Base-by-base conservation (phyloP, 64 coral and sea anemone species). In the Pocillopora damicornis region DNA sequence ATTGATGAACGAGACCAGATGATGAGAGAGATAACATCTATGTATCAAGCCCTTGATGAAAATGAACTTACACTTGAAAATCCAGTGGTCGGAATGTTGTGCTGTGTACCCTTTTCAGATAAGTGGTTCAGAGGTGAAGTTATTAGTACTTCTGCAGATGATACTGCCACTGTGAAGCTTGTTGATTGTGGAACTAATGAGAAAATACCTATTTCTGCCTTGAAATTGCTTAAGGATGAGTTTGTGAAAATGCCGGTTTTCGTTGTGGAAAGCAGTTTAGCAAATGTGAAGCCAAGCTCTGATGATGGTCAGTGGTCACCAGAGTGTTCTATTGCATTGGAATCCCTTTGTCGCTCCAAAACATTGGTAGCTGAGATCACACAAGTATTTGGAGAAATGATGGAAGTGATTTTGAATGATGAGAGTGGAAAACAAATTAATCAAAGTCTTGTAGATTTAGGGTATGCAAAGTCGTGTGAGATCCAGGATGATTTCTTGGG, bases 171-270 rank as follows among this genome's bases (percentile, higher is more conserved):
- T 2, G 92, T 94, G 11, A 92, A 88, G 76, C 94, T 98, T 84
- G 87, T 98, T 15, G 92, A 98, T 74, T 98, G 91, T 94, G 92
- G 95, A 3, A 94, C 89, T 51, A 59, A 60, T 78, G 85, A 98
- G 71, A 89, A 76, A 16, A 93, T 90, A 15, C 92, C 87, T 16
- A 78, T 98, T 35, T 89, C 92, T 35, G 61, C 91, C 77, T 71
- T 98, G 13, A 94, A 82, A 72, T 89, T 58, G 61, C 74, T 98
- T 9, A 91, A 94, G 45, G 89, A 91, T 38, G 86, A 93, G 76
- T 75, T 94, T 23, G 25, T 77, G 6, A 61, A 76, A 26, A 67
- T 91, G 36, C 95, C 95, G 13, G 74, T 87, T 20, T 93, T 92
- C 72, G 76, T 90, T 18, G 58, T 98, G 71, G 92, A 98, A 73